Evolutionary conservation across 2,888 invertebrate genomes (phyloP), one percentile per base, ranked within the genome.

Genomic region (Drosophila eohydei): DNA sequence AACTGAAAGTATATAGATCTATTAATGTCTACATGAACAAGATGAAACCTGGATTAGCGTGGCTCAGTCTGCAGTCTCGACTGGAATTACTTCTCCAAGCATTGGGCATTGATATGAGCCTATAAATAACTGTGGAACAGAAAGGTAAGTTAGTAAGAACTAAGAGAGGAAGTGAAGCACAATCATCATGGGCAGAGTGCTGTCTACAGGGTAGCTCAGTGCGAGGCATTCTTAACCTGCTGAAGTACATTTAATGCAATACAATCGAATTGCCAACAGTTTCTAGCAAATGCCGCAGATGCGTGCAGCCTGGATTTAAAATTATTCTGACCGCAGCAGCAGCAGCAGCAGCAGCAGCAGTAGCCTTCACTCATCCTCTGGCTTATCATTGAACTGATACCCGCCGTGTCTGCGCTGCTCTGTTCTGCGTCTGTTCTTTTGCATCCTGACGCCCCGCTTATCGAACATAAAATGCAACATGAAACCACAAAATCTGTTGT

Each of bases 401-500:
- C 58, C 65, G 52, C 51, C 16, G 60, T 72, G 72, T 65, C 72
- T 65, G 65, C 56, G 56, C 51, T 64, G 64, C 55, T 40, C 58
- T 21, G 21, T 21, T 21, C 1, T 21, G 57, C 46, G 57, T 51
- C 57, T 36, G 62, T 58, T 70, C 57, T 44, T 32, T 41, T 60
- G 57, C 71, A 58, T 72, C 71, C 71, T 64, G 71, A 26, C 43
- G 52, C 48, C 41, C 57, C 83, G 77, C 71, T 82, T 86, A 86
- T 86, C 82, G 78, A 86, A 86, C 71, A 72, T 72, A 77, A 83
- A 82, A 82, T 80, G 74, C 83, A 72, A 86, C 83, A 86, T 86
- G 65, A 82, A 82, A 80, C 86, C 82, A 85, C 83, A 86, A 82
- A 83, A 82, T 85, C 86, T 86, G 82, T 80, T 85, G 82, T 66